These are phyloP conservation scores for Pollachius pollachius DNA, from an alignment of 2,113 vertebrate species.

Conservation along the genomic window DNA sequence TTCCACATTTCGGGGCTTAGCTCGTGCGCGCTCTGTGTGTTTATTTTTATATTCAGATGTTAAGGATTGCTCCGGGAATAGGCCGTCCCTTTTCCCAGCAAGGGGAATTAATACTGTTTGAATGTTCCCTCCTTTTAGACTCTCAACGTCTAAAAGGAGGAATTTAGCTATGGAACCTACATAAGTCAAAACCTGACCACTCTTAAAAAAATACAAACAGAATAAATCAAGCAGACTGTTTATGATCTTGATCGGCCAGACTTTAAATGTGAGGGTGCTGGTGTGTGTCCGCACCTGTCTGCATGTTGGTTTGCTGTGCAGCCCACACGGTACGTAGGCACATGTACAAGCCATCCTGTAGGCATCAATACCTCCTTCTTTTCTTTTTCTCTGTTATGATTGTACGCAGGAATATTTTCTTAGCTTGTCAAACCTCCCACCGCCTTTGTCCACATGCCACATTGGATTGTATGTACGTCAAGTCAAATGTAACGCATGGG, in stretches of 20 bases:
- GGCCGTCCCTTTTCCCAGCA: conserved; percentile 67
- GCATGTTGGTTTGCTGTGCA: background rate
- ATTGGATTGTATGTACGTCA: no score
- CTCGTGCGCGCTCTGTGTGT: conserved; percentile 50
- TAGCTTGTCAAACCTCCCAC: no score
- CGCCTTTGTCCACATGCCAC: no score
- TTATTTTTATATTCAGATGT: conserved; percentile 76
- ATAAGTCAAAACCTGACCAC: conserved; percentile 51
- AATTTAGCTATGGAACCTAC: conserved; percentile 44
- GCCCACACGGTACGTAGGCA: background rate
- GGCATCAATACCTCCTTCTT: no score
- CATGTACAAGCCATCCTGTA: conserved; percentile 1
- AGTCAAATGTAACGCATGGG: no score
- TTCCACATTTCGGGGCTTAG: conserved; percentile 48
- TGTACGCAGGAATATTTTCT: no score
- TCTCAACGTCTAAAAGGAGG: conserved; percentile 49
- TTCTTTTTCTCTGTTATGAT: no score
- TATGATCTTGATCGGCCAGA: conserved; percentile 32
- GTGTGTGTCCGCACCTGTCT: conserved; percentile 45
- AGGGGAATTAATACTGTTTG: conserved; percentile 69
- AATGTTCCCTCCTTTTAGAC: conserved; percentile 30
- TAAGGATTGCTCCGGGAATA: conserved; percentile 74
- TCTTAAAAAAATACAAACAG: conserved; percentile 55
- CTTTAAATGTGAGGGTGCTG: conserved; percentile 17
- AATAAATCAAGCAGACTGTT: conserved; percentile 48